Base-by-base conservation (phyloP, 1,140 invertebrate genomes). In the Bombus fervidus region DNA sequence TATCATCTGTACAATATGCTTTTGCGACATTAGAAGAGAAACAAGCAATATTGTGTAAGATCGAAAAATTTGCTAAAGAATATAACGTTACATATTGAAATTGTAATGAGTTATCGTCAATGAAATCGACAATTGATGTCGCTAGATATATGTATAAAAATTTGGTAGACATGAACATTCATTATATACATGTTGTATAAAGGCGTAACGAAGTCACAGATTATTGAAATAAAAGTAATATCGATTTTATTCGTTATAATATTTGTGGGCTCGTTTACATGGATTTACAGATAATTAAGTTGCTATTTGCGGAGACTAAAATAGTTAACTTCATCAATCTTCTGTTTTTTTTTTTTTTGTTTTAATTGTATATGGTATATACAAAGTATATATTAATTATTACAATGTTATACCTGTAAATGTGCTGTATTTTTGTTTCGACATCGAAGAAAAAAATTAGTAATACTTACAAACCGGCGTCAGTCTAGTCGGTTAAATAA, bases 1-100 rank as follows among this genome's bases (percentile, higher is more conserved):
- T 92, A 41, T 87, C 92, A 31, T 93, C 95, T 62, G 95, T 96
- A 28, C 88, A 95, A 71, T 95, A 95, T 83, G 93, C 95, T 25
- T 96, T 96, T 94, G 94, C 94, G 8, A 93, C 84, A 69, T 91
- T 95, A 10, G 85, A 91, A 53, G 95, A 96, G 57, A 96, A 96
- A 89, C 74, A 90, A 5, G 85, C 80, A 62, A 87, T 97, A 28
- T 66, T 86, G 12, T 71, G 87, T 4, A 87, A 71, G 15, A 92
- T 95, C 13, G 59, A 89, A n/a, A 68, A 71, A 34, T 91, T 89
- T 74, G 31, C 1, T 18, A 22, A 62, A 31, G 15, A 72, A 4
- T 15, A 18, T 22, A 39, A 59, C 37, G 25, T 25, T 34, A 22
- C 37, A 12, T 62, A 71, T 37, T 78, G 15, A 86, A 25, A 57